A percentile compares a stretch with the other conserved stretches of the same genome.
Conservation (phyloP, 1,140 invertebrate genomes). For the Anoplophora glabripennis region DNA sequence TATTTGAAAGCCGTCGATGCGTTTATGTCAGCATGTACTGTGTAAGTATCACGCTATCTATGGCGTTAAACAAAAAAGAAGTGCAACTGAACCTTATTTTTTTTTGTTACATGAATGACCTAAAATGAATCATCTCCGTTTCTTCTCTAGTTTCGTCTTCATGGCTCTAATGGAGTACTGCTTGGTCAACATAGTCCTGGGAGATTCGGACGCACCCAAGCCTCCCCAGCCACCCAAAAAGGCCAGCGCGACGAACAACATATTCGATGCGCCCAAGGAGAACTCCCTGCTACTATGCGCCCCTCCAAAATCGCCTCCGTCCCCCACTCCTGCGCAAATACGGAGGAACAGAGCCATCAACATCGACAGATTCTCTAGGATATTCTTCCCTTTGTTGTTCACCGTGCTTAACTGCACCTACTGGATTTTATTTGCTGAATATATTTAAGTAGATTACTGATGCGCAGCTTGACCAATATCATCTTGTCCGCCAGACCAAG, state of each 20-base stretch:
- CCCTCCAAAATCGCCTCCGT: conserved; percentile 18
- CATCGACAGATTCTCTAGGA: conserved; percentile 80
- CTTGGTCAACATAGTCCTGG: conserved; percentile 84
- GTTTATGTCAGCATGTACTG: conserved; percentile 88
- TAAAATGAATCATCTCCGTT: neutral
- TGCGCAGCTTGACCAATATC: too few species aligned
- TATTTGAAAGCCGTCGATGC: conserved; percentile 88
- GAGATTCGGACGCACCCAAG: conserved; percentile 64
- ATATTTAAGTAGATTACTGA: conserved; percentile 60
- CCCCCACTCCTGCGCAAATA: conserved; percentile 57
- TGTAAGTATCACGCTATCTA: conserved; percentile 64
- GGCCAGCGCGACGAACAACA: conserved; percentile 49
- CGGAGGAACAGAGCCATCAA: conserved; percentile 74
- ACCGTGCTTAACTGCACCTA: conserved; percentile 81
- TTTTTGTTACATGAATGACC: too few species aligned
- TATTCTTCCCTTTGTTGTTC: conserved; percentile 85
- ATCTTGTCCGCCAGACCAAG: too few species aligned
- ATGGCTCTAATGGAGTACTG: conserved; percentile 94
- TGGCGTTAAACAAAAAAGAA: too few species aligned
- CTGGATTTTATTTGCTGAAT: conserved; percentile 85
- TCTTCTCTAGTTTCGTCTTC: conserved; percentile 72
- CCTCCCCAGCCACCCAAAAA: conserved; percentile 50
- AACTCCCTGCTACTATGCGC: conserved; percentile 31
- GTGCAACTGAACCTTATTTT: too few species aligned
- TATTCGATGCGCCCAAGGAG: conserved; percentile 51